Evolutionary conservation across 1,140 invertebrate species (phyloP).

Genomic region (Aphis gossypii): DNA sequence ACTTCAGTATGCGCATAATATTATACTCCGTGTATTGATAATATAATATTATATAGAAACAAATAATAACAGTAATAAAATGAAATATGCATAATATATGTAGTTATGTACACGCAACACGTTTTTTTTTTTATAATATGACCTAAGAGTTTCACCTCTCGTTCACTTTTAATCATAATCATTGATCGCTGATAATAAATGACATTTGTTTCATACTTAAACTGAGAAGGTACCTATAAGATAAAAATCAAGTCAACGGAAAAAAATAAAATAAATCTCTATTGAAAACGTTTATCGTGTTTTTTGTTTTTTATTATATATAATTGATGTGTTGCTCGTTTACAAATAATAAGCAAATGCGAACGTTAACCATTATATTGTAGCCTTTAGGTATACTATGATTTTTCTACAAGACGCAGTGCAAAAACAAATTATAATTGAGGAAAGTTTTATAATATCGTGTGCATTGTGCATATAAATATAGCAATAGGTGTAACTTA

Average conservation of each 20-base stretch:
- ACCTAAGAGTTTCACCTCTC: not conserved
- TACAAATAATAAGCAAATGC: not conserved
- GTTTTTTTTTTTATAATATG: not conserved
- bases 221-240: no score
- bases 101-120: not conserved
- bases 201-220: not conserved
- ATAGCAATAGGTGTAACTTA: not conserved
- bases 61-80: not conserved
- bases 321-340: not conserved
- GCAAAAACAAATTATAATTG: not conserved
- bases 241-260: no score
- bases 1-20: not conserved
- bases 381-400: not conserved
- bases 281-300: no score
- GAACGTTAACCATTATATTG: not conserved
- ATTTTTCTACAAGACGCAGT: not conserved
- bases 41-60: not conserved
- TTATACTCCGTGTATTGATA: not conserved
- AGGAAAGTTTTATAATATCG: not conserved
- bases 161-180: not conserved
- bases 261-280: no score
- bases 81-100: not conserved
- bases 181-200: not conserved
- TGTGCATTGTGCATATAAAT: not conserved
- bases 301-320: no score